Percentiles rank a stretch among this genome's conserved stretches.
Conservation (phyloP, 64 coral and sea anemone genomes). For the Stichodactyla mertensii region DNA sequence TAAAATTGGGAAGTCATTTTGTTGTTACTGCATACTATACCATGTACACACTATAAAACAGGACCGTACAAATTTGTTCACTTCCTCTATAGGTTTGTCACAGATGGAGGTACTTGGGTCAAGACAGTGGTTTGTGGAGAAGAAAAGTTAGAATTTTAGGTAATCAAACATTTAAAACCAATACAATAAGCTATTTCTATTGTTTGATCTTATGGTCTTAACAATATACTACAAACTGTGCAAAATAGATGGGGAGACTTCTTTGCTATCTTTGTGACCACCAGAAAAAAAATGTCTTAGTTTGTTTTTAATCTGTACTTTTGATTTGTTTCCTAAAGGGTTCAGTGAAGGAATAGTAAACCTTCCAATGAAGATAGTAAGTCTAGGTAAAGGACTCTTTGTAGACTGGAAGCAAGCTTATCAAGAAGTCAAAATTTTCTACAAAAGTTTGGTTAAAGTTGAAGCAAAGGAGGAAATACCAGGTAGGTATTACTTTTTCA, state of each 20-base stretch:
- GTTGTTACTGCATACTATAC: too few relatives aligned
- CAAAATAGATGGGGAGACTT: too few relatives aligned
- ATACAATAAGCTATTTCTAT: background rate
- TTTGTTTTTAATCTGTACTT: background rate
- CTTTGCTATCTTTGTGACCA: too few relatives aligned
- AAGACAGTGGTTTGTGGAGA: slow-evolving; percentile 66
- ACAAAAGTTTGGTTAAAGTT: slow-evolving; percentile 30
- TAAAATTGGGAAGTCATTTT: too few relatives aligned
- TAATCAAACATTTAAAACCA: background rate
- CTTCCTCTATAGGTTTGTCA: slow-evolving; percentile 59
- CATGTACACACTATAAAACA: too few relatives aligned
- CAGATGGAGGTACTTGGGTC: slow-evolving; percentile 78
- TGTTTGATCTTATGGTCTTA: background rate
- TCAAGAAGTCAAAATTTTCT: slow-evolving; percentile 58
- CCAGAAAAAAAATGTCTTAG: background rate
- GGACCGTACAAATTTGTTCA: background rate
- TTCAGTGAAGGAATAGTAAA: slow-evolving; percentile 51
- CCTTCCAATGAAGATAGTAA: slow-evolving; percentile 62
- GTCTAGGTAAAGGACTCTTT: slow-evolving; percentile 40
- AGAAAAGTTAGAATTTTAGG: slow-evolving; percentile 64
- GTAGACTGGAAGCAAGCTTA: slow-evolving; percentile 98
- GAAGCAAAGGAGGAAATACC: background rate
- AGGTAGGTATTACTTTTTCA: background rate
- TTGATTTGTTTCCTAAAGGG: slow-evolving; percentile 36
- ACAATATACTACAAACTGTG: too few relatives aligned